Evolutionary conservation across 2,113 vertebrate genomes (phyloP).

Genomic region (Lagenorhynchus albirostris): DNA sequence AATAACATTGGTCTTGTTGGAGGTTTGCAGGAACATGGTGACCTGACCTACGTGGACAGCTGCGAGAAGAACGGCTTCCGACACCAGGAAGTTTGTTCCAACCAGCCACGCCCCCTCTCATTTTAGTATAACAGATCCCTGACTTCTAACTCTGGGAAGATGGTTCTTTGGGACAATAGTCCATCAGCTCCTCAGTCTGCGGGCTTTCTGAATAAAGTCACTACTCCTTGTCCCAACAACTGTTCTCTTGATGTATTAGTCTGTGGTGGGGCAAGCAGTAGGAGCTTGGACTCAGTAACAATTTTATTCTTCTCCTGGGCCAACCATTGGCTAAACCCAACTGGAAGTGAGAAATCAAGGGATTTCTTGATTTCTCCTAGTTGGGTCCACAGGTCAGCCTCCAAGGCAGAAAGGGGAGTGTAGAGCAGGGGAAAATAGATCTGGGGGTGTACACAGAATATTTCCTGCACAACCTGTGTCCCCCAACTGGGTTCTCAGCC

Average conservation of each 20-base stretch:
- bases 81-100: neutral
- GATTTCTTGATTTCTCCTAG: neutral
- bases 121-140: neutral
- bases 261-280: neutral
- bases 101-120: neutral
- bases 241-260: neutral
- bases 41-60: neutral
- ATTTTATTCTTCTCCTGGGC: too few species aligned
- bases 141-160: neutral
- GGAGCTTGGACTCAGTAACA: neutral
- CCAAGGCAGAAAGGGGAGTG: neutral
- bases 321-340: neutral
- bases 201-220: neutral
- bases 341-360: neutral
- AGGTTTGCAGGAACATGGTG: neutral
- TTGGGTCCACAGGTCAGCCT: neutral
- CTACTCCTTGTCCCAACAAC: accelerated
- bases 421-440: neutral
- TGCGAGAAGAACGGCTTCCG: neutral
- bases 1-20: neutral
- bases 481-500: neutral
- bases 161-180: neutral
- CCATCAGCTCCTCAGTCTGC: neutral
- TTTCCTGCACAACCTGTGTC: accelerated
- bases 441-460: neutral